Evolutionary conservation across 2,888 invertebrate genomes (phyloP).

Genomic region (Hyppa rectilinea): DNA sequence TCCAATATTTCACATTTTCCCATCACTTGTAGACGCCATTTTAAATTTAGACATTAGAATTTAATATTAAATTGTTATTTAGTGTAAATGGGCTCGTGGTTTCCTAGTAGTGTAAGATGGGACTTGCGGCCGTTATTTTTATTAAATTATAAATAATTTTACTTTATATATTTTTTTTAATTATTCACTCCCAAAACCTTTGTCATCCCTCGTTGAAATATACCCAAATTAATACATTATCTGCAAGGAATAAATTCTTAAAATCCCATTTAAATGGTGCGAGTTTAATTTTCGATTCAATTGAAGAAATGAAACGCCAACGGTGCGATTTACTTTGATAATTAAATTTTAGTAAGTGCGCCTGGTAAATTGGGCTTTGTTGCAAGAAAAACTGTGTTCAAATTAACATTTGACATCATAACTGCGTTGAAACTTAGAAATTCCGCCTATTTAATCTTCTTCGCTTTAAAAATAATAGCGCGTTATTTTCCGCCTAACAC

Average conservation of each 20-base stretch:
- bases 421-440: not conserved
- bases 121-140: constrained; percentile 56
- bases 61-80: constrained; percentile 67
- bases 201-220: not conserved
- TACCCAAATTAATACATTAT: not conserved
- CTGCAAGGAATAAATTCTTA: not conserved
- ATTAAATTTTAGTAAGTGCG: no score
- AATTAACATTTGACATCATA: not conserved
- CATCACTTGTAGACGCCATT: constrained; percentile 52
- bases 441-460: constrained; percentile 2
- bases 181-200: constrained; percentile 1
- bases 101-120: constrained; percentile 52
- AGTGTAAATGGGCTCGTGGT: constrained; percentile 59
- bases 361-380: not conserved
- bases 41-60: constrained; percentile 58
- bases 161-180: constrained; percentile 7
- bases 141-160: constrained; percentile 60
- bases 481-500: not conserved
- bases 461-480: no score
- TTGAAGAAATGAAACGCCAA: not conserved
- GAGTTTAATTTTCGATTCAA: no score
- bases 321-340: not conserved
- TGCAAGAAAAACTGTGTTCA: not conserved
- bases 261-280: not conserved
- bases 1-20: constrained; percentile 50